Conservation (phyloP, 2,888 invertebrate species). For the Amiota minor region DNA sequence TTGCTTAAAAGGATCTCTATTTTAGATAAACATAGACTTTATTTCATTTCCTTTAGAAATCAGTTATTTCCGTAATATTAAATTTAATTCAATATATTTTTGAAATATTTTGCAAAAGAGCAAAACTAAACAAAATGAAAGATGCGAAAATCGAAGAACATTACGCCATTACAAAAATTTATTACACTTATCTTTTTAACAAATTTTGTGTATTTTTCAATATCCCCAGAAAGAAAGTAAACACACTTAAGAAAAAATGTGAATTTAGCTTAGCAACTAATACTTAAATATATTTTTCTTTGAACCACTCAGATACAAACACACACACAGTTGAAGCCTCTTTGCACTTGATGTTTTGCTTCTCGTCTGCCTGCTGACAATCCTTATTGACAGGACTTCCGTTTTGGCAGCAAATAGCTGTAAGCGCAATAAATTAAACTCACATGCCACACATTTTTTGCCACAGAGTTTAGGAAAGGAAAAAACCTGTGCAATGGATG, state of each 20-base stretch:
- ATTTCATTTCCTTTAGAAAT: too few relatives aligned
- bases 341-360: constrained; percentile 20
- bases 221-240: constrained; percentile 28
- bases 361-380: constrained; percentile 54
- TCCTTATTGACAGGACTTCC: constrained; percentile 66
- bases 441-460: constrained; percentile 62
- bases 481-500: constrained; percentile 15
- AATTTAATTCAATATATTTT: too few relatives aligned
- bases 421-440: constrained; percentile 63
- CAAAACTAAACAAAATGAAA: neutral
- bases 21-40: too few relatives aligned
- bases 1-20: too few relatives aligned
- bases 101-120: neutral
- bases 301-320: constrained; percentile 65
- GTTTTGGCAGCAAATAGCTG: constrained; percentile 66
- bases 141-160: constrained; percentile 2
- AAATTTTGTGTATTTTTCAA: constrained; percentile 66
- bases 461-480: constrained; percentile 4
- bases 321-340: constrained; percentile 56
- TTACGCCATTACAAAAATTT: constrained; percentile 63
- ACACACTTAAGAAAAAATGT: constrained; percentile 15
- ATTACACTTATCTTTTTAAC: constrained; percentile 65
- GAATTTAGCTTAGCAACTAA: constrained; percentile 50
- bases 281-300: constrained; percentile 47
- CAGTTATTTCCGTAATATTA: too few relatives aligned